These are phyloP conservation scores for Chalcosyrphus nemorum DNA, from an alignment of 2,888 invertebrate genomes.

Conservation along the genomic window DNA sequence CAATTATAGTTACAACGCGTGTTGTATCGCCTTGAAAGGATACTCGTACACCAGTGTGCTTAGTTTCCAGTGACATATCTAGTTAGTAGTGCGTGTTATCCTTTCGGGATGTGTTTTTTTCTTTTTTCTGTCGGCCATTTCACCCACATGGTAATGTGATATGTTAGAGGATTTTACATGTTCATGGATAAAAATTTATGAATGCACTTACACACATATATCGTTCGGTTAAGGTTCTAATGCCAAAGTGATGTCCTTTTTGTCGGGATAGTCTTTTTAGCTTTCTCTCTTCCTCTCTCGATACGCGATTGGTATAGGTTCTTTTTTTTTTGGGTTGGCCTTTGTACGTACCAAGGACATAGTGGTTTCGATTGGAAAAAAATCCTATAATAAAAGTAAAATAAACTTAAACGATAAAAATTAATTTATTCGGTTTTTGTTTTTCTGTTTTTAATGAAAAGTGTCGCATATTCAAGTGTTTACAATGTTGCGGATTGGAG, in stretches of 20 bases:
- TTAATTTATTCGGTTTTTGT: background rate
- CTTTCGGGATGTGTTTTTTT: conserved; percentile 1
- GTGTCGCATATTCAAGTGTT: conserved; percentile 22
- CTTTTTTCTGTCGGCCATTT: background rate
- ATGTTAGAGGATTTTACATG: conserved; percentile 47
- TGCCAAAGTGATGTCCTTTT: conserved; percentile 39
- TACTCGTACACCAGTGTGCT: conserved; percentile 20
- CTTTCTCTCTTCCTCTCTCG: background rate
- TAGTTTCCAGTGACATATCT: background rate
- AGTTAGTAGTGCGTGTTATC: conserved; percentile 31
- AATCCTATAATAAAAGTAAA: background rate
- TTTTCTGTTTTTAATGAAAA: background rate
- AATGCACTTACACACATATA: background rate
- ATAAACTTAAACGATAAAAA: background rate
- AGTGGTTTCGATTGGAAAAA: background rate
- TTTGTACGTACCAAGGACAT: background rate
- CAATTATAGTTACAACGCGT: conserved; percentile 53
- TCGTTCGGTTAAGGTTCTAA: conserved; percentile 13
- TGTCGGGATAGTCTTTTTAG: conserved; percentile 1
- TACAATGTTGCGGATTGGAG: conserved; percentile 24
- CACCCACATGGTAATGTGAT: conserved; percentile 24
- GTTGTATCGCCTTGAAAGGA: conserved; percentile 20
- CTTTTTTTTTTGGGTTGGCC: background rate
- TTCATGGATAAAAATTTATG: conserved; percentile 26
- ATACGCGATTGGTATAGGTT: background rate